Conservation (phyloP, 2,113 vertebrate genomes). For the Vombatus ursinus region DNA sequence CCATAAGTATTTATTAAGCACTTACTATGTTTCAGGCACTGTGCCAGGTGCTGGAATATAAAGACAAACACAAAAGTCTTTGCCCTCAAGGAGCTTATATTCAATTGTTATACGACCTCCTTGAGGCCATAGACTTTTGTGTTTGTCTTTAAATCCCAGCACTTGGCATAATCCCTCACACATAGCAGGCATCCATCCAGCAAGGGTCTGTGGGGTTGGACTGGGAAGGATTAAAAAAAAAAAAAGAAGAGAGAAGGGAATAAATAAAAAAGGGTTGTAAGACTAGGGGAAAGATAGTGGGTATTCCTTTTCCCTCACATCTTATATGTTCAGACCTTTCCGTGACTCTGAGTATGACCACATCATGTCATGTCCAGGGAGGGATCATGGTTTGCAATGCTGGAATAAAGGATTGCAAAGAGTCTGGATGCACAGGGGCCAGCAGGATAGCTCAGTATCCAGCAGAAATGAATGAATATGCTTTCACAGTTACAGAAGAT, state of each 20-base stretch:
- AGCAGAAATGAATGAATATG: background rate
- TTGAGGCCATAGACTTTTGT: background rate
- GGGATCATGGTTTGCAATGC: background rate
- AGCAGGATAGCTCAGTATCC: background rate
- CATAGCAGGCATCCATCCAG: background rate
- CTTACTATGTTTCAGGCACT: background rate
- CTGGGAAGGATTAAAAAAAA: background rate
- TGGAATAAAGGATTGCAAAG: background rate
- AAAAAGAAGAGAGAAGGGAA: background rate
- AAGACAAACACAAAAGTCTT: background rate
- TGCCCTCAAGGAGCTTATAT: background rate
- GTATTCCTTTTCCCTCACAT: background rate
- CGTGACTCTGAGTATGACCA: background rate
- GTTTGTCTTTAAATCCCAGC: background rate
- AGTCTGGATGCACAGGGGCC: background rate
- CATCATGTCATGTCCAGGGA: background rate
- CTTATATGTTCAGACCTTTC: background rate
- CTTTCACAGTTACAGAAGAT: background rate
- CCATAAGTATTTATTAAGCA: background rate
- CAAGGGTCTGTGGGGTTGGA: background rate
- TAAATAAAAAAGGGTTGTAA: background rate
- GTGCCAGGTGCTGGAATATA: background rate
- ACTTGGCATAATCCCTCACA: background rate
- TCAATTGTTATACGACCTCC: background rate
- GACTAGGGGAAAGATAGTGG: background rate